Conservation (phyloP, 2,888 invertebrate genomes). For the Plagiodera versicolora region DNA sequence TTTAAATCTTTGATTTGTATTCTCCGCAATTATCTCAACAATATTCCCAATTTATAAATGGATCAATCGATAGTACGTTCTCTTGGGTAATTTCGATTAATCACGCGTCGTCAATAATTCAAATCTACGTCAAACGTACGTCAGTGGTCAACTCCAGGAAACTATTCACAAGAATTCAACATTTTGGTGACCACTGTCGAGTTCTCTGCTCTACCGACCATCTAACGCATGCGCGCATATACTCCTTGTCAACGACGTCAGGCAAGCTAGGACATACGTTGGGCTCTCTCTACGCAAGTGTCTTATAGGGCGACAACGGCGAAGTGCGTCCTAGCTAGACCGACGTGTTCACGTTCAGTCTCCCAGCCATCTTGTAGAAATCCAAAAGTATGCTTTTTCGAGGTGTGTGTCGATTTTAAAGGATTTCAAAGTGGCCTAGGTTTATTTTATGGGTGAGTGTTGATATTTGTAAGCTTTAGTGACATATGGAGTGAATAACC, state of each 20-base stretch:
- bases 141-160: no score
- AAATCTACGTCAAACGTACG: not conserved
- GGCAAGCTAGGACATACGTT: constrained; percentile 43
- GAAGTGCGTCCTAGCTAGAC: constrained; percentile 44
- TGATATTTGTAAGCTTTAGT: constrained; percentile 25
- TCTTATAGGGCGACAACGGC: constrained; percentile 25
- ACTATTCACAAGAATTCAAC: constrained; percentile 24
- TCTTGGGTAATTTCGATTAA: not conserved
- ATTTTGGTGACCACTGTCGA: constrained; percentile 42
- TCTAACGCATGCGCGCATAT: constrained; percentile 39
- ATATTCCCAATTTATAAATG: no score
- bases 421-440: constrained; percentile 49
- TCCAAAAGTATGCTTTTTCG: constrained; percentile 56
- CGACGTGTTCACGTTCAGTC: constrained; percentile 51
- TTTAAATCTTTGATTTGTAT: no score
- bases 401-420: constrained; percentile 55
- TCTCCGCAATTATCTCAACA: no score
- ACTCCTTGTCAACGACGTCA: constrained; percentile 53
- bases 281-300: constrained; percentile 18
- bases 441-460: constrained; percentile 54
- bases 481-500: constrained; percentile 27
- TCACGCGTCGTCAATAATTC: constrained; percentile 7
- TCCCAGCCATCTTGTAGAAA: constrained; percentile 56
- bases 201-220: constrained; percentile 27
- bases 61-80: no score